phyloP scores from a whole-genome alignment of 1,140 invertebrate genomes.

The Harlomillsia oculata region DNA sequence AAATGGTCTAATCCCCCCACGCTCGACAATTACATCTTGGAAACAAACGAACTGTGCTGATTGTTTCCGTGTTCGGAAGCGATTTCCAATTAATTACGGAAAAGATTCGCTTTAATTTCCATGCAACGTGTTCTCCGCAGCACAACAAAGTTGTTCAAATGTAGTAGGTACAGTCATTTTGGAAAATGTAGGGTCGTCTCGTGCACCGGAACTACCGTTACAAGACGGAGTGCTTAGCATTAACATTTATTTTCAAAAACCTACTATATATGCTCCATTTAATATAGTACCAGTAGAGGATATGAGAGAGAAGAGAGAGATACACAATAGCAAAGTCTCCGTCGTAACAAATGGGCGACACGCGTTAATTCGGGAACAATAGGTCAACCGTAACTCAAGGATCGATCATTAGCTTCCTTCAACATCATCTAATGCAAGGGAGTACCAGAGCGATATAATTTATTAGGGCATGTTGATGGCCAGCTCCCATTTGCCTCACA shows the following conservation, averaged over 20 bases:
- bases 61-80: conserved; percentile 32
- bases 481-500: neutral
- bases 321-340: neutral
- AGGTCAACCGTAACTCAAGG: conserved; percentile 26
- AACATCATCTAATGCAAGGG: conserved; percentile 21
- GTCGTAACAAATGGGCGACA: conserved; percentile 34
- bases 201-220: too few relatives aligned
- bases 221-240: too few relatives aligned
- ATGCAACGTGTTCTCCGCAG: conserved; percentile 27
- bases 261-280: too few relatives aligned
- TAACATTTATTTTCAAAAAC: too few relatives aligned
- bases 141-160: too few relatives aligned
- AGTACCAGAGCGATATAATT: conserved; percentile 10
- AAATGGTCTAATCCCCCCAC: too few relatives aligned
- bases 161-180: too few relatives aligned
- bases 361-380: conserved; percentile 36
- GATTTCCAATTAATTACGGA: conserved; percentile 34
- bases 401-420: conserved; percentile 30
- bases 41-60: conserved; percentile 13
- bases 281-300: too few relatives aligned
- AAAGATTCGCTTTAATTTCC: conserved; percentile 31
- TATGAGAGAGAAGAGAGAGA: too few relatives aligned
- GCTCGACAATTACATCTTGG: too few relatives aligned
- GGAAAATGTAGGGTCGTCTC: too few relatives aligned
- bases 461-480: conserved; percentile 4